Evolutionary conservation across 2,797 vertebrate genomes (phyloP).

Genomic region (Streptopelia turtur): DNA sequence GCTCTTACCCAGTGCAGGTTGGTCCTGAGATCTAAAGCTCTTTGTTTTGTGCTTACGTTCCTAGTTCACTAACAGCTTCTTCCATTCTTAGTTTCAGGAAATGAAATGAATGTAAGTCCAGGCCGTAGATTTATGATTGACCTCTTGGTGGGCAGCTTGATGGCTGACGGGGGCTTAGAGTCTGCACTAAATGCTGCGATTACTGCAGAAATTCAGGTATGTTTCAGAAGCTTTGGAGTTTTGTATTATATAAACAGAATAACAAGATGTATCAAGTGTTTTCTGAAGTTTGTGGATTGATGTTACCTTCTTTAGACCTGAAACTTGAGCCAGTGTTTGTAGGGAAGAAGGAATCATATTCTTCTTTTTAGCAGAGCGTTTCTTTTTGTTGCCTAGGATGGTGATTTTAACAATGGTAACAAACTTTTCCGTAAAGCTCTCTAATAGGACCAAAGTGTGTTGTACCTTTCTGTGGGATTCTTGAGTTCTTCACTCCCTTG

Average conservation of each 20-base stretch:
- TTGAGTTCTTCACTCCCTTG: not conserved
- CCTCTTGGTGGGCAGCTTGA: slow-evolving; percentile 96
- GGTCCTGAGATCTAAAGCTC: not conserved
- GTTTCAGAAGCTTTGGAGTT: not conserved
- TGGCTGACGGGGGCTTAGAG: slow-evolving; percentile 97
- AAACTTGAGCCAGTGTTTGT: not conserved
- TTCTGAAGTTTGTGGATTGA: not conserved
- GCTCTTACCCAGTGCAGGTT: slow-evolving; percentile 93
- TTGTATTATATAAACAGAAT: not conserved
- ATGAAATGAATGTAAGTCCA: slow-evolving; percentile 93
- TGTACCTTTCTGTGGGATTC: not conserved
- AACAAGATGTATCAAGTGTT: not conserved
- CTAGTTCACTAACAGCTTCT: not conserved
- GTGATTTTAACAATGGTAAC: not conserved
- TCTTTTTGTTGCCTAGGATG: not conserved
- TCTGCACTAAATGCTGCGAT: slow-evolving; percentile 96
- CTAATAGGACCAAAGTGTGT: not conserved
- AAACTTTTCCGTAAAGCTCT: not conserved
- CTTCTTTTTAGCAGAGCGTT: not conserved
- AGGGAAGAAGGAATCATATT: not conserved
- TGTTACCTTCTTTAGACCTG: not conserved
- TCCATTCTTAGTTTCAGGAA: slow-evolving; percentile 86
- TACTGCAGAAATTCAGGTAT: slow-evolving; percentile 98
- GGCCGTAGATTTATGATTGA: slow-evolving; percentile 99
- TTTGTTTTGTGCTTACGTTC: not conserved